A percentile compares a stretch with the other conserved stretches of the same genome.
Evolutionary conservation across 2,113 vertebrate genomes (phyloP).

Genomic region (Spilogale gracilis): DNA sequence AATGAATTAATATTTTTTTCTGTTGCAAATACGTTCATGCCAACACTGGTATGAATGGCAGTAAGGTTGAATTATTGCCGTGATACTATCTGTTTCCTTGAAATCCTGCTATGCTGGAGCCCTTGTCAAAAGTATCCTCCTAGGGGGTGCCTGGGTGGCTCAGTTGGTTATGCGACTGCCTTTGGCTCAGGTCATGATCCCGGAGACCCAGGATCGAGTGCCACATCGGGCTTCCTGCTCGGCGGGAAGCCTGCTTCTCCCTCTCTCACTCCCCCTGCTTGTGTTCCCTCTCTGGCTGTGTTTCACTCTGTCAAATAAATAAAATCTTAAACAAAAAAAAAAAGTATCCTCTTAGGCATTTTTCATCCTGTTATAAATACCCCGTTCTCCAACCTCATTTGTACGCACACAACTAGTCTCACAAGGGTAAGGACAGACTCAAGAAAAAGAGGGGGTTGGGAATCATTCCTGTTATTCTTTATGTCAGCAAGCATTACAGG

Average conservation of each 20-base stretch:
- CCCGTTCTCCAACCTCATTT: neutral
- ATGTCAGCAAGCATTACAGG: slow-evolving; percentile 12
- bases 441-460: neutral
- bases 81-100: slow-evolving; percentile 15
- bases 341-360: slow-evolving; percentile 51
- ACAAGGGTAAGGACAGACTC: neutral
- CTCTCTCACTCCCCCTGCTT: no score
- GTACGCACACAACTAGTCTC: neutral
- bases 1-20: slow-evolving; percentile 55
- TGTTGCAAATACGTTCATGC: slow-evolving; percentile 54
- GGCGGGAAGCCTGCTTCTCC: no score
- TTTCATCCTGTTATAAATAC: slow-evolving; percentile 59
- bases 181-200: no score
- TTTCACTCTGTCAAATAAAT: no score
- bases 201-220: no score
- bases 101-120: slow-evolving; percentile 46
- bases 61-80: slow-evolving; percentile 52
- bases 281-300: no score
- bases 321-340: neutral
- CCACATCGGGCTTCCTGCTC: no score
- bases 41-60: slow-evolving; percentile 35
- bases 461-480: neutral
- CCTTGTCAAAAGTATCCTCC: slow-evolving; percentile 44
- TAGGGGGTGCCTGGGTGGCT: neutral
- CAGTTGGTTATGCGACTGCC: no score